These are phyloP conservation scores for Tetragonisca angustula DNA, from an alignment of 2,888 invertebrate species.

Conservation along the genomic window DNA sequence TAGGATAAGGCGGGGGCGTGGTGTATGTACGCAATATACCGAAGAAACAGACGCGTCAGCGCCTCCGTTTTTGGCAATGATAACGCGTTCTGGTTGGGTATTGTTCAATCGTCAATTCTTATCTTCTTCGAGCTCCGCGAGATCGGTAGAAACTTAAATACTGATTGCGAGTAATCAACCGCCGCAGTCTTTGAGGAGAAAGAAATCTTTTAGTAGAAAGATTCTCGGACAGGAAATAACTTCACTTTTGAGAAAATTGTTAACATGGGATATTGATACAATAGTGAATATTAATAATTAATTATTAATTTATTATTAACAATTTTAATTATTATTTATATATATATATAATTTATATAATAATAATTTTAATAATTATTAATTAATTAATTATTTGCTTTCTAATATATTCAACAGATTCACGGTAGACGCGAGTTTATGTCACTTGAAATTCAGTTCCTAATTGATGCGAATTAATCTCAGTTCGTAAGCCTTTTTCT, in stretches of 20 bases:
- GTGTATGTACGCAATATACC: slow-evolving; percentile 47
- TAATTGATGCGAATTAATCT: too few species aligned
- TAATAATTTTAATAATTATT: too few species aligned
- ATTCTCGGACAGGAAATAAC: not conserved
- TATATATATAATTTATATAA: too few species aligned
- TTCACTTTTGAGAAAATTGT: not conserved
- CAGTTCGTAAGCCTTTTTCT: too few species aligned
- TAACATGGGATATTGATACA: too few species aligned
- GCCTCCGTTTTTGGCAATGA: slow-evolving; percentile 68
- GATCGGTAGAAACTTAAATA: slow-evolving; percentile 3
- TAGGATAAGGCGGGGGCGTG: slow-evolving; percentile 62
- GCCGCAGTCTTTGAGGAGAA: not conserved
- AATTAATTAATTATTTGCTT: too few species aligned
- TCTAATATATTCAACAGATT: too few species aligned
- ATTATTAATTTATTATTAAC: too few species aligned
- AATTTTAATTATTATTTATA: too few species aligned
- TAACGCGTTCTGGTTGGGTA: slow-evolving; percentile 37
- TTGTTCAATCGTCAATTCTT: slow-evolving; percentile 37
- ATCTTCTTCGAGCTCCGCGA: slow-evolving; percentile 6
- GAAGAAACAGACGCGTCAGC: slow-evolving; percentile 47
- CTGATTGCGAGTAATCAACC: not conserved
- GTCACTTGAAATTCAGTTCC: too few species aligned
- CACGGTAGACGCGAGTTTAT: too few species aligned
- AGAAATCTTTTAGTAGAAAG: not conserved
- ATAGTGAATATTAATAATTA: too few species aligned